A percentile compares a stretch with the other conserved stretches of the same genome.
These are phyloP conservation scores for Eumaeus atala DNA, from an alignment of 1,140 invertebrate genomes.

Conservation along the genomic window DNA sequence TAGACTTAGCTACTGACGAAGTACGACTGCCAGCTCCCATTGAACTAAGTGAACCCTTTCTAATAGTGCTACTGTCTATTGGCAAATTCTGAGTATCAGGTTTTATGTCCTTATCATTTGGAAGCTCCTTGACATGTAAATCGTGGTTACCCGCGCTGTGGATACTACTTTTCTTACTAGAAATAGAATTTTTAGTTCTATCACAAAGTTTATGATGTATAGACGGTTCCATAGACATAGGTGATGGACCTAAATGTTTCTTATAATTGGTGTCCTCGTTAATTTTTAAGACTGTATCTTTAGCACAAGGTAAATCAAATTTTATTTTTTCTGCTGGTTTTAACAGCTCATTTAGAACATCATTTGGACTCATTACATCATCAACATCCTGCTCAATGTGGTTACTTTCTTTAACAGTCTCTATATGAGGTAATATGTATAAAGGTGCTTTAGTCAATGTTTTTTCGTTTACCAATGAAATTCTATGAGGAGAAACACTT, in stretches of 20 bases:
- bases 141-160: slow-evolving; percentile 49
- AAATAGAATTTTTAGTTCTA: slow-evolving; percentile 58
- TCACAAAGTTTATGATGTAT: slow-evolving; percentile 78
- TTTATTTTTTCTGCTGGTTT: slow-evolving; percentile 33
- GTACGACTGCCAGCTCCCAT: slow-evolving; percentile 65
- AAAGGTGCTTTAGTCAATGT: slow-evolving; percentile 37
- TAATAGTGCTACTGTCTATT: slow-evolving; percentile 36
- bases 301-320: slow-evolving; percentile 30
- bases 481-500: slow-evolving; percentile 51
- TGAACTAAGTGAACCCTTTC: slow-evolving; percentile 65
- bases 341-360: slow-evolving; percentile 26
- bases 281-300: slow-evolving; percentile 36
- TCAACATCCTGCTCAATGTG: slow-evolving; percentile 1
- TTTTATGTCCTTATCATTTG: slow-evolving; percentile 39
- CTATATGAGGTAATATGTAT: slow-evolving; percentile 47
- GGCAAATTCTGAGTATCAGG: slow-evolving; percentile 31
- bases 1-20: slow-evolving; percentile 66
- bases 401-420: slow-evolving; percentile 14
- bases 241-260: slow-evolving; percentile 30
- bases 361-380: slow-evolving; percentile 23
- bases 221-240: slow-evolving; percentile 69
- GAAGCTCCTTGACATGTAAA: slow-evolving; percentile 42
- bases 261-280: slow-evolving; percentile 46
- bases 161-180: slow-evolving; percentile 59
- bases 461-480: slow-evolving; percentile 54